These are phyloP conservation scores for Oncorhynchus kisutch DNA, from an alignment of 2,113 vertebrate genomes.

Conservation along the genomic window DNA sequence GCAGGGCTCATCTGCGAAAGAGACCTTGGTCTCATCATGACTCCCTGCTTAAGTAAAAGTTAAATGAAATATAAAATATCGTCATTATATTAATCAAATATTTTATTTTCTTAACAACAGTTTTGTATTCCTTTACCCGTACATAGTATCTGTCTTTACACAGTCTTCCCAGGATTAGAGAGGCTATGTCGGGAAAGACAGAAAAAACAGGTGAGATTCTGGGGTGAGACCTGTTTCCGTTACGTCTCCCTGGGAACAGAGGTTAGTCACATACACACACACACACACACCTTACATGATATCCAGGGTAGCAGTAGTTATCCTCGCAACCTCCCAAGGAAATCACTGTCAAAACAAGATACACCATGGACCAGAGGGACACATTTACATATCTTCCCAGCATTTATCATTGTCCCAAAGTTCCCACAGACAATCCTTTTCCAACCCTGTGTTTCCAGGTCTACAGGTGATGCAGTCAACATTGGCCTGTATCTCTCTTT, in stretches of 20 bases:
- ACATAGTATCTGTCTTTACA: conserved; percentile 11
- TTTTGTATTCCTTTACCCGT: not conserved
- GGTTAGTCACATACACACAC: conserved; percentile 13
- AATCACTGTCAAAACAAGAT: too few species aligned
- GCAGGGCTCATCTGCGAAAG: too few species aligned
- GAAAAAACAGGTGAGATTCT: not conserved
- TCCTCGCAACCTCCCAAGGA: not conserved
- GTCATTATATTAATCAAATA: too few species aligned
- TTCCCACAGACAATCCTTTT: not conserved
- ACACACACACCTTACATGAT: conserved; percentile 1
- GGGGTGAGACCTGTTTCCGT: too few species aligned
- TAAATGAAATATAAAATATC: too few species aligned
- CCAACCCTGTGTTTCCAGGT: too few species aligned
- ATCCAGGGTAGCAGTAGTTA: not conserved
- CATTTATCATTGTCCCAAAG: not conserved
- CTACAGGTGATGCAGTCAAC: too few species aligned
- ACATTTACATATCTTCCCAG: not conserved
- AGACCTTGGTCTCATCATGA: too few species aligned
- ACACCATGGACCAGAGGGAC: not conserved
- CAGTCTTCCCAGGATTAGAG: not conserved
- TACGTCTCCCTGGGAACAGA: too few species aligned
- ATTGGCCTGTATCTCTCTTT: too few species aligned
- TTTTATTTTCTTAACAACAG: too few species aligned
- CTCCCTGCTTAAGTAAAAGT: too few species aligned
- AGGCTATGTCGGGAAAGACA: not conserved